Evolutionary conservation across 2,797 vertebrate species (phyloP).

Genomic region (Mormyrus proboscirostris): DNA sequence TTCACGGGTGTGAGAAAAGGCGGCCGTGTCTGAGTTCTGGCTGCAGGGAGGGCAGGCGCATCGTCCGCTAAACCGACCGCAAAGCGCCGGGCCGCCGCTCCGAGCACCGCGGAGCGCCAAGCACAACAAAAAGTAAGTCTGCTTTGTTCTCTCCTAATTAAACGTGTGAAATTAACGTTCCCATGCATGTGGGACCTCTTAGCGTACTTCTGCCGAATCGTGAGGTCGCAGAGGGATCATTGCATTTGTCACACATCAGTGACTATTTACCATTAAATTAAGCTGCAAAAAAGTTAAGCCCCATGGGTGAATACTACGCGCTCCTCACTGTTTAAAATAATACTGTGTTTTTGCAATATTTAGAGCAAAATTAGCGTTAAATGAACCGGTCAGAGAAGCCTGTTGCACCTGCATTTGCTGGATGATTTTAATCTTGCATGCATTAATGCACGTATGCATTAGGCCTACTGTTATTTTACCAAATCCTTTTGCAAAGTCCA

Average conservation of each 20-base stretch:
- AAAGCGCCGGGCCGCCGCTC: neutral
- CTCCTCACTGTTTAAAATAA: neutral
- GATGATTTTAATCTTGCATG: neutral
- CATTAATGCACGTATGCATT: neutral
- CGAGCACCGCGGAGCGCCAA: neutral
- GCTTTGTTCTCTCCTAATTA: conserved; percentile 23
- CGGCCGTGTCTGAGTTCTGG: neutral
- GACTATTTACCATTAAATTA: neutral
- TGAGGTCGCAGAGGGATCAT: neutral
- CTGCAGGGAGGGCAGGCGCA: neutral
- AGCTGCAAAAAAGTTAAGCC: neutral
- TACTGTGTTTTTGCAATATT: neutral
- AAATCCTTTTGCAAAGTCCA: neutral
- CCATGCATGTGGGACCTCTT: conserved; percentile 8
- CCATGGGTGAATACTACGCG: neutral
- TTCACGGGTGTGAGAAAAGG: neutral
- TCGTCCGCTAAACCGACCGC: neutral
- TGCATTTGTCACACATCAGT: neutral
- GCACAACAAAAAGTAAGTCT: neutral
- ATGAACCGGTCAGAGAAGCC: neutral
- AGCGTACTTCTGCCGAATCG: neutral
- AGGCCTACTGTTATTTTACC: neutral
- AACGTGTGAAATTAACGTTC: conserved; percentile 45
- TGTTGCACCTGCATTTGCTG: neutral
- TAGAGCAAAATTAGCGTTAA: neutral